Conservation (phyloP, 2,113 vertebrate species). For the Chiloscyllium plagiosum region DNA sequence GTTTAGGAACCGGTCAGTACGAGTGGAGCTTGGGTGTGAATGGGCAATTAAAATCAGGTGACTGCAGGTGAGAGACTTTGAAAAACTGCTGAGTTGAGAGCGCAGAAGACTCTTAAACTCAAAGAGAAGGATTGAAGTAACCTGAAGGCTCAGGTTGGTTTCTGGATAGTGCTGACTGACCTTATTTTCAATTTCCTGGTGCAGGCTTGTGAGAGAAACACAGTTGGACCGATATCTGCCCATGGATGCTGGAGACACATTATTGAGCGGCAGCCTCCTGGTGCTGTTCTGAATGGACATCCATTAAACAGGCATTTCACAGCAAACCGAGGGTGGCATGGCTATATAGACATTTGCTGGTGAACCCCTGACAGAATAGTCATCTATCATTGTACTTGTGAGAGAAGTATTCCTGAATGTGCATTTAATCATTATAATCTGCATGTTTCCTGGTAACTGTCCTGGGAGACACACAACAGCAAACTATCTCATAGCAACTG, state of each 20-base stretch:
- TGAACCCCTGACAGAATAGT: background rate
- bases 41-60: background rate
- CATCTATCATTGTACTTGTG: background rate
- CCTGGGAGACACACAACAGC: constrained; percentile 1
- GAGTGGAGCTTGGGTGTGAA: background rate
- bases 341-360: background rate
- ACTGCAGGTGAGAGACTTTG: background rate
- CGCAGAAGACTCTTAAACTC: background rate
- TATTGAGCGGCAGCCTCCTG: background rate
- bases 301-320: background rate
- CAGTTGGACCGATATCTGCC: background rate
- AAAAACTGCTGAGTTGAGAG: background rate
- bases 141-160: background rate
- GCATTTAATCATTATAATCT: background rate
- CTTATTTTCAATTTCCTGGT: background rate
- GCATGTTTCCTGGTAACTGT: constrained; percentile 16
- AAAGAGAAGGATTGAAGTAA: background rate
- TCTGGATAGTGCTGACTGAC: background rate
- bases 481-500: constrained; percentile 11
- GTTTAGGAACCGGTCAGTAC: background rate
- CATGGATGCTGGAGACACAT: background rate
- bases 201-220: background rate
- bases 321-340: background rate
- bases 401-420: background rate
- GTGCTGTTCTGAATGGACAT: no score